Conservation (phyloP, 2,797 vertebrate genomes). For the Cossypha heuglini region DNA sequence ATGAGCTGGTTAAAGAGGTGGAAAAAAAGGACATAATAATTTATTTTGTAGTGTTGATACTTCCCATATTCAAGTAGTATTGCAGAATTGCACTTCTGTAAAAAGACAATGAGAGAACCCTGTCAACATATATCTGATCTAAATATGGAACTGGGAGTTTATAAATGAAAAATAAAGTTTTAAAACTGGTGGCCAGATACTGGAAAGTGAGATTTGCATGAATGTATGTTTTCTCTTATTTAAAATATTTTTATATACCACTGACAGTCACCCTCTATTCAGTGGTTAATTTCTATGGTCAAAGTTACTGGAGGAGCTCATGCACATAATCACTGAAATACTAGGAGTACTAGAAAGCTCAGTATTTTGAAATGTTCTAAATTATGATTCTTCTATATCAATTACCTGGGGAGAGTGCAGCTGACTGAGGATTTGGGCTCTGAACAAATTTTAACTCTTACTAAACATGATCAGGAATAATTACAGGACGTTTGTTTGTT, state of each 20-base stretch:
- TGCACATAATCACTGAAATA: not conserved
- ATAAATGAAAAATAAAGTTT: not conserved
- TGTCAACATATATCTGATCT: not conserved
- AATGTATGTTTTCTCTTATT: not conserved
- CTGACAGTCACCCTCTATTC: not conserved
- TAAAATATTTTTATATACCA: not conserved
- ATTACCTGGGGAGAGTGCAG: not conserved
- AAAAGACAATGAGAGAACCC: not conserved
- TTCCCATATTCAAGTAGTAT: not conserved
- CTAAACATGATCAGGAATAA: not conserved
- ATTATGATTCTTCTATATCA: not conserved
- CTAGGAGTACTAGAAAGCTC: not conserved
- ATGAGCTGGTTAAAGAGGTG: not conserved
- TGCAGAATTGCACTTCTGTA: not conserved
- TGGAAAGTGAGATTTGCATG: not conserved
- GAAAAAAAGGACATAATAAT: not conserved
- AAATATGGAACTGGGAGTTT: not conserved
- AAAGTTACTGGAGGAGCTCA: not conserved
- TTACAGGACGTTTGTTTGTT: fast-evolving
- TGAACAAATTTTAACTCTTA: not conserved
- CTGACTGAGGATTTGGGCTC: not conserved
- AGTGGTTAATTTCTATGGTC: not conserved
- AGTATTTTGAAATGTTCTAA: not conserved
- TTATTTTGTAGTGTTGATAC: not conserved
- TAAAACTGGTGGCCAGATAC: not conserved